Evolutionary conservation across 2,113 vertebrate species (phyloP), one percentile per base, ranked within the genome.

Genomic region (Carassius gibelio): DNA sequence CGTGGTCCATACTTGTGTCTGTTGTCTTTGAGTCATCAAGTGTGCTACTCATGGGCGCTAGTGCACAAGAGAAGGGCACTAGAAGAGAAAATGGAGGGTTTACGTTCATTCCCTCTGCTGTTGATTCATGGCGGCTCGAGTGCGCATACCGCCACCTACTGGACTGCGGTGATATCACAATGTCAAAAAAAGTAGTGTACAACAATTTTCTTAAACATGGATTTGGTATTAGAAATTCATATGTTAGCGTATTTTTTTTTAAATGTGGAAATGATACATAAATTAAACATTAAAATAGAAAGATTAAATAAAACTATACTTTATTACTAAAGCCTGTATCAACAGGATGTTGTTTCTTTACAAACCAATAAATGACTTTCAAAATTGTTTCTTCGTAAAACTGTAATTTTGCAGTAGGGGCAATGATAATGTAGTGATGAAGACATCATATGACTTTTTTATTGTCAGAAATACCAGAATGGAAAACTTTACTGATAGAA

Each of bases 1-100:
- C 88, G 82, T 88, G 88, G 81, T 88, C 88, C 88, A 87, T 87
- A 57, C 55, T 75, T 71, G 26, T 17, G 52, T 81, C 64, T 72
- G 68, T 80, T 82, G 72, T 68, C 76, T 72, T 87, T 75, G 66
- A 38, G 72, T 57, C 77, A 83, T 59, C 77, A 79, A 88, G 87
- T 84, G 87, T 8, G 23, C 87, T 75, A 88, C 82, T 82, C 64
- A 82, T 69, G 80, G 80, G 80, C 45, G 80, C 62, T 82, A 82
- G 88, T 76, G 72, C 48, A 76, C 59, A 30, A 76, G 23, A 30
- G 71, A 86, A 88, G 88, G 77, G 85, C 64, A 87, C 88, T 82
- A 52, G 64, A 82, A 66, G 34, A 82, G 62, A 82, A 88, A 88
- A 88, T 87, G 85, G 88, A 36, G 69, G 75, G 52, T 30, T 52